Evolutionary conservation across 2,113 vertebrate genomes (phyloP), one percentile per base, ranked within the genome.

Genomic region (Halcyon senegalensis): DNA sequence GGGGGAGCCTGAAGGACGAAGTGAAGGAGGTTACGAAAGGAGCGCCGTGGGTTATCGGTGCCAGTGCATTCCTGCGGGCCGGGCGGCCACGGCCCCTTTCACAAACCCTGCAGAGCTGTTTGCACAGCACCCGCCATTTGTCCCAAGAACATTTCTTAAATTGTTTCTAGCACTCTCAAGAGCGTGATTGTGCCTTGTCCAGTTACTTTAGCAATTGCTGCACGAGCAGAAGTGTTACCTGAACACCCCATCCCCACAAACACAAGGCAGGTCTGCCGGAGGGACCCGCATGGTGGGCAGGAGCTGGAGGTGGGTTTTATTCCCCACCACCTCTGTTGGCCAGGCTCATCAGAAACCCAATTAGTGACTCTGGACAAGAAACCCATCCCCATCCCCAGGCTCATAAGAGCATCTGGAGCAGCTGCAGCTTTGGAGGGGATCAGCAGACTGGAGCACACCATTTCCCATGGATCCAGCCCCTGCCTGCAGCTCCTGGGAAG

Each of bases 141-240:
- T 35, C 86, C 81, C 84, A 30, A 76, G 94, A 75, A 97, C 96
- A 96, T 96, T 96, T 87, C 96, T 97, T 73, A 82, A 95, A 96
- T 97, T 95, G 96, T 97, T 96, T 92, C 77, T 53, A 94, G 92
- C 84, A 17, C 91, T 96, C 93, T 96, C 66, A 27, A 97, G 96
- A 89, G 70, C 11, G 0, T n/a, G 84, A 53, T 4, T 91, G 92
- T 69, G 89, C 90, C 89, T 72, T 55, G 84, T 89, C 79, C 74
- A 62, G 80, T 90, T 82, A 72, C 53, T 90, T 95, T 14, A 60
- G 76, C 2, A 2, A 84, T 33, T 68, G 66, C 88, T 48, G 78
- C 70, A 37, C 0, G 5, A 73, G 84, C 50, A 9, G 18, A 58
- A 84, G 62, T 1, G 18, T 72, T 89, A 39, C 33, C 35, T 6